Percentiles rank a stretch among this genome's conserved stretches.
These are phyloP conservation scores for Panulirus ornatus DNA, from an alignment of 1,140 invertebrate species.

Conservation along the genomic window DNA sequence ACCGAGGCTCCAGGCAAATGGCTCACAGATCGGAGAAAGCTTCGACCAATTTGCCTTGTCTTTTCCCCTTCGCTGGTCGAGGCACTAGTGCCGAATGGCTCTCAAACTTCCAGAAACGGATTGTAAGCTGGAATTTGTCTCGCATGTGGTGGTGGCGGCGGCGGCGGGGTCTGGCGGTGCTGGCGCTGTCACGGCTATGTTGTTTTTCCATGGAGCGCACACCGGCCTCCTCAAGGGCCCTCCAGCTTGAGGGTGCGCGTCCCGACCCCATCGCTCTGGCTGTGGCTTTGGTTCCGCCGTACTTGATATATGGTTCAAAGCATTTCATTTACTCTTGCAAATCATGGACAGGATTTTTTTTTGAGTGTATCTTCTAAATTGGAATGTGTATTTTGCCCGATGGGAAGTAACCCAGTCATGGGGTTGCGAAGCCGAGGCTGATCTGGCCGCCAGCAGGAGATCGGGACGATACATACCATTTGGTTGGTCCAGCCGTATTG, in stretches of 20 bases:
- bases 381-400: neutral
- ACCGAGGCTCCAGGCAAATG: neutral
- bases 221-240: conserved; percentile 68
- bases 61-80: neutral
- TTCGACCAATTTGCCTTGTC: conserved; percentile 21
- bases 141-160: conserved; percentile 41
- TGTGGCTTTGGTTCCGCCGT: conserved; percentile 35
- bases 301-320: neutral
- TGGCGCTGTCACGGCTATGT: conserved; percentile 66
- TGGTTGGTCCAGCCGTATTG: conserved; percentile 71
- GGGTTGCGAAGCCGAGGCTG: neutral
- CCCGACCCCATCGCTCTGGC: conserved; percentile 47
- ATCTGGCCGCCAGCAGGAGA: conserved; percentile 24
- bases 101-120: conserved; percentile 18
- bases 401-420: neutral
- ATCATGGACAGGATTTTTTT: neutral
- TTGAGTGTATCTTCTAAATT: neutral
- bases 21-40: neutral
- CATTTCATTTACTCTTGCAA: neutral
- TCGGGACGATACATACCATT: conserved; percentile 69
- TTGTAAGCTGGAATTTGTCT: conserved; percentile 60
- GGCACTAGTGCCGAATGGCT: conserved; percentile 9
- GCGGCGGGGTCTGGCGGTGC: conserved; percentile 44
- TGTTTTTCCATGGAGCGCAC: conserved; percentile 73
- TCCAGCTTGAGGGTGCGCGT: conserved; percentile 62